Evolutionary conservation across 2,888 invertebrate genomes (phyloP), one percentile per base, ranked within the genome.

Genomic region (Sepioteuthis lessoniana): DNA sequence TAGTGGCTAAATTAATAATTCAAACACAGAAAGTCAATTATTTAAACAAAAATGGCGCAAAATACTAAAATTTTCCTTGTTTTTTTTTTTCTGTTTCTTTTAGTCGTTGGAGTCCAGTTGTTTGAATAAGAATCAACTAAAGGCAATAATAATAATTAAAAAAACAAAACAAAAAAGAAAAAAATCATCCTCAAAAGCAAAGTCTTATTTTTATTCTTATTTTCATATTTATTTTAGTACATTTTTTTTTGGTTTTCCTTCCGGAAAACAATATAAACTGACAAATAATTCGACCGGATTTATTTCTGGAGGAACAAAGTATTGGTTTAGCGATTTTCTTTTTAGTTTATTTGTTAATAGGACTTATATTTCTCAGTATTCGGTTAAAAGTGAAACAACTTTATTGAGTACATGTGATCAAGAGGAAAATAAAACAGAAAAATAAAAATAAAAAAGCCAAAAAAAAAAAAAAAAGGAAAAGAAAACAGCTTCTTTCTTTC

Each of bases 1-100:
- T 76, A n/a, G 76, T 76, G n/a, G 76, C 76, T n/a, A 76, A 76
- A 76, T 76, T n/a, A 76, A 76, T 76, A n/a, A 76, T 76, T 76
- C n/a, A 76, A 76, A 76, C 25, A 76, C 16, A 35, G 19, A 76
- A 76, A 76, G 76, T 76, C 76, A 76, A 76, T 76, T 76, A 76
- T 76, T 76, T 35, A 76, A 76, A 76, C 3, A 35, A 76, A 76
- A 76, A 55, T 76, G n/a, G 76, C 76, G n/a, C 19, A n/a, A 76
- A 76, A 76, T 76, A n/a, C 13, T 76, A 35, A n/a, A n/a, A 19
- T 76, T 76, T 1, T 76, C n/a, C n/a, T 76, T 76, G 16, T 76
- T 76, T n/a, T 55, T 55, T 55, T 55, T 28, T 55, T 55, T 25
- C 21, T 28, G 5, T 55, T 55, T 28, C 55, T 55, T 28, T 55